Conservation (phyloP, 2,797 vertebrate species). For the Peromyscus nudipes region DNA sequence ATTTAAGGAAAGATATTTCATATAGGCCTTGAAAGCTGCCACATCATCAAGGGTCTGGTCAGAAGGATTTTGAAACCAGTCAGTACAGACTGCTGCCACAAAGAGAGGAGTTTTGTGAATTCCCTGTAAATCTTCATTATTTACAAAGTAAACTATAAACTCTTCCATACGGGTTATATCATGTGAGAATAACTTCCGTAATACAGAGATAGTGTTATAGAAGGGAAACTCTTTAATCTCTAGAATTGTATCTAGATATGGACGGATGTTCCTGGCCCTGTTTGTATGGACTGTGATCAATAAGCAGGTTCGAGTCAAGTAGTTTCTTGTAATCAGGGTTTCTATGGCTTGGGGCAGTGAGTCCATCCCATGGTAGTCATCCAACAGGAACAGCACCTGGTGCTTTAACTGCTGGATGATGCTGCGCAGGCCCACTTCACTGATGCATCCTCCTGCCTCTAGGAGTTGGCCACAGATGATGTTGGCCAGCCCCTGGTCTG, state of each 20-base stretch:
- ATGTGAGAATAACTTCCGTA: slow-evolving; percentile 71
- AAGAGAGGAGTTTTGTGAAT: slow-evolving; percentile 71
- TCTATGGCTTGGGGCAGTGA: slow-evolving; percentile 46
- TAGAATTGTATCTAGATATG: slow-evolving; percentile 67
- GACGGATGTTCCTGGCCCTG: slow-evolving; percentile 58
- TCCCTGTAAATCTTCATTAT: not conserved
- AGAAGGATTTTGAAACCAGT: slow-evolving; percentile 7
- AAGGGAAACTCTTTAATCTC: slow-evolving; percentile 76
- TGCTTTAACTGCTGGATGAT: slow-evolving; percentile 71
- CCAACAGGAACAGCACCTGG: slow-evolving; percentile 82
- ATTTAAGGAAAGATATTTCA: slow-evolving; percentile 44
- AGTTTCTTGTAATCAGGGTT: slow-evolving; percentile 80
- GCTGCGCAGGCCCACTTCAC: slow-evolving; percentile 64
- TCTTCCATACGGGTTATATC: slow-evolving; percentile 7
- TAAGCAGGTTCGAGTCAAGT: slow-evolving; percentile 67
- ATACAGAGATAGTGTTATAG: slow-evolving; percentile 74
- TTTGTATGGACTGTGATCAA: slow-evolving; percentile 74
- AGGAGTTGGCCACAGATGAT: slow-evolving; percentile 76
- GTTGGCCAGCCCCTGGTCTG: slow-evolving; percentile 69
- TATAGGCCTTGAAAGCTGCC: slow-evolving; percentile 60
- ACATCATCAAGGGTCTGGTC: not conserved
- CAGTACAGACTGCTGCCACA: not conserved
- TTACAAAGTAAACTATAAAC: slow-evolving; percentile 33
- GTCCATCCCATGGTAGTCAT: slow-evolving; percentile 76
- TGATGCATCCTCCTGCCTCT: slow-evolving; percentile 35